Percentiles rank a stretch among this genome's conserved stretches.
Conservation (phyloP, 1,140 invertebrate genomes). For the Drosophila kikkawai region DNA sequence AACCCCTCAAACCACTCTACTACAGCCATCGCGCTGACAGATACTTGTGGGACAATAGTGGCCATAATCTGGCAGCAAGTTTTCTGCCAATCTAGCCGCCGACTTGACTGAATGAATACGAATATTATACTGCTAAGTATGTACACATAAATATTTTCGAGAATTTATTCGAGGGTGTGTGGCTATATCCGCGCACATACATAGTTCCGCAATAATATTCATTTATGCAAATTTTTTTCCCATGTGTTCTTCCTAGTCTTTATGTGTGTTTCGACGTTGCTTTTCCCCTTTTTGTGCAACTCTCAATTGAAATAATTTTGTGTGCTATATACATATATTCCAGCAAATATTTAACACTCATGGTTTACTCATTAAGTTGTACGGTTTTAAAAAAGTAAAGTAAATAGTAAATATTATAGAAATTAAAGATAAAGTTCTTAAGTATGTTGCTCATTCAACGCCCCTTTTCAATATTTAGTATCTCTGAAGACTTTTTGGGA, state of each 20-base stretch:
- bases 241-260: constrained; percentile 52
- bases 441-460: too few relatives aligned
- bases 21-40: constrained; percentile 17
- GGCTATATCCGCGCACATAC: constrained; percentile 38
- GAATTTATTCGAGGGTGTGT: constrained; percentile 25
- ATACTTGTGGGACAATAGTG: constrained; percentile 39
- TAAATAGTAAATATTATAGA: too few relatives aligned
- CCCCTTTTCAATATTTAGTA: too few relatives aligned
- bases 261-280: constrained; percentile 32
- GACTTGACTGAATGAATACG: constrained; percentile 60
- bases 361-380: neutral
- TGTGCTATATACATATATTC: neutral
- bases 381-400: too few relatives aligned
- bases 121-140: constrained; percentile 18
- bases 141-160: constrained; percentile 30
- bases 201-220: constrained; percentile 78
- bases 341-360: too few relatives aligned
- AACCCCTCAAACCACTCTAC: constrained; percentile 42
- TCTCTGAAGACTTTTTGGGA: neutral
- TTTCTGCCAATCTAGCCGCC: constrained; percentile 44
- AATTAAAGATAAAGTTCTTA: too few relatives aligned
- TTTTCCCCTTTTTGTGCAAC: constrained; percentile 2
- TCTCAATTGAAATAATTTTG: neutral
- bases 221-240: constrained; percentile 74
- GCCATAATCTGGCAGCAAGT: constrained; percentile 60